phyloP scores from a whole-genome alignment of 2,888 invertebrate species.

The Ecdyonurus torrentis region DNA sequence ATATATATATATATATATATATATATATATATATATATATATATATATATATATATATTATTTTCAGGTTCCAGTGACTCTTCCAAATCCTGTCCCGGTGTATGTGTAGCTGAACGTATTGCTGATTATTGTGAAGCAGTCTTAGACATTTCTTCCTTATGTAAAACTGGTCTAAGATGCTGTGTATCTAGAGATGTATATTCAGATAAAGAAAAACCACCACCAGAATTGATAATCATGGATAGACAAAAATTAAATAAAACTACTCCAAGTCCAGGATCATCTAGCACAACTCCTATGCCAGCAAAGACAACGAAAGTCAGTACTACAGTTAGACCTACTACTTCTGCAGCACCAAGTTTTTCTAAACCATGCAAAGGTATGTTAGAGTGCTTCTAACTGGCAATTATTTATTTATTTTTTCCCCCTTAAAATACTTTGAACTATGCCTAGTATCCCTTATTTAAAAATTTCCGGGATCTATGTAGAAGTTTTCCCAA shows the following conservation, averaged over 20 bases:
- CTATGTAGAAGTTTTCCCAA: no score
- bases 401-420: no score
- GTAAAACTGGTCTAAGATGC: slow-evolving; percentile 58
- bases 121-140: slow-evolving; percentile 78
- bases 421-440: no score
- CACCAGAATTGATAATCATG: slow-evolving; percentile 53
- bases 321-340: slow-evolving; percentile 19
- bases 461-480: no score
- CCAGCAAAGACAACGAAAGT: slow-evolving; percentile 17
- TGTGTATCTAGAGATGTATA: slow-evolving; percentile 64
- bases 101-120: slow-evolving; percentile 66
- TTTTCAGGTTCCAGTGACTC: background rate
- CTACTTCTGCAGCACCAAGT: slow-evolving; percentile 14
- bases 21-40: background rate
- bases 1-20: no score
- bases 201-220: slow-evolving; percentile 32
- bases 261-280: slow-evolving; percentile 5
- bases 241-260: slow-evolving; percentile 30
- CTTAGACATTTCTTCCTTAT: slow-evolving; percentile 50
- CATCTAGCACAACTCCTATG: background rate
- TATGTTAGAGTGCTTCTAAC: no score
- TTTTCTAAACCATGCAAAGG: slow-evolving; percentile 48
- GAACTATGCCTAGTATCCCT: no score
- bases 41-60: background rate
- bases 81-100: slow-evolving; percentile 44